Percentiles rank a stretch among this genome's conserved stretches.
phyloP scores from a whole-genome alignment of 2,113 vertebrate species.

The Budorcas taxicolor region DNA sequence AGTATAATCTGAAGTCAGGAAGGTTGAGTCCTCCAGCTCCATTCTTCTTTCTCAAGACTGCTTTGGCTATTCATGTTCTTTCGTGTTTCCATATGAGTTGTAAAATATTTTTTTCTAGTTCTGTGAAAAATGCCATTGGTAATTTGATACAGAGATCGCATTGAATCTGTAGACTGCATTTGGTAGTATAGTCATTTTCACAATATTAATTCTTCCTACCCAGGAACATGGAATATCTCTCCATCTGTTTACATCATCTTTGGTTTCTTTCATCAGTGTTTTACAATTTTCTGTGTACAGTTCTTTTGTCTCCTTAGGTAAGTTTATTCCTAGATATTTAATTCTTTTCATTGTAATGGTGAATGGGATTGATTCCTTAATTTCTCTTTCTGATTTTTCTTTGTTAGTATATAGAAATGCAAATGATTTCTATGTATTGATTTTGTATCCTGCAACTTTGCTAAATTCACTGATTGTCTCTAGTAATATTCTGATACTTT shows the following conservation, averaged over 20 bases:
- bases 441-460: neutral
- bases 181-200: neutral
- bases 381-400: neutral
- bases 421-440: neutral
- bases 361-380: neutral
- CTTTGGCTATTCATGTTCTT: neutral
- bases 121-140: neutral
- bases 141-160: neutral
- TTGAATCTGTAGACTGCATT: neutral
- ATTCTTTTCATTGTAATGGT: neutral
- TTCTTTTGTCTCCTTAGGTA: neutral
- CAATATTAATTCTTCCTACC: neutral
- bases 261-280: neutral
- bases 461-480: neutral
- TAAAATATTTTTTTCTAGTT: neutral
- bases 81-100: neutral
- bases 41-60: neutral
- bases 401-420: neutral
- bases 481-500: neutral
- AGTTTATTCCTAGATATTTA: neutral
- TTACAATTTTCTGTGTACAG: neutral
- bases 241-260: neutral
- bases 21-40: neutral
- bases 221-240: neutral
- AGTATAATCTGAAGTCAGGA: neutral